Base-by-base conservation (phyloP, 2,113 vertebrate genomes). In the Ranitomeya variabilis region DNA sequence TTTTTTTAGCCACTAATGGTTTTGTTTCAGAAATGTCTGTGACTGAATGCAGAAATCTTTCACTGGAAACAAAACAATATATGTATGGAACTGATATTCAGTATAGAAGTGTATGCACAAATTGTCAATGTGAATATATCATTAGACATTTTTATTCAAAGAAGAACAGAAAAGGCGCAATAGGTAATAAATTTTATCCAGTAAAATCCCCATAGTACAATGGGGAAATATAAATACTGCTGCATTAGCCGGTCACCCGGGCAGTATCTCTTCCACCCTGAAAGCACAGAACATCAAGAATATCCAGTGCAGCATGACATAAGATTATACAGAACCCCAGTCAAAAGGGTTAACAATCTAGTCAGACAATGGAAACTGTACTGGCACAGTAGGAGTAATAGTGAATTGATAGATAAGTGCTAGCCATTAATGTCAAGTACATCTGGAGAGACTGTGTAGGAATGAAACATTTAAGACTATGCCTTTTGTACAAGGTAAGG, bases 371-470 rank as follows among this genome's bases (percentile, higher is more conserved):
- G 23, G 84, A 57, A 86, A 86, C 23, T 76, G 18, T 73, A 74
- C 54, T 13, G 69, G 26, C 84, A 45, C 83, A 85, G 83, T 85
- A 85, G 83, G 83, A 85, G 84, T 86, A 74, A 76, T 60, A 86
- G 54, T 85, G 83, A 57, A 86, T 86, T 73, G 67, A 86, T 76
- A 37, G 69, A 86, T 76, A 86, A 86, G 84, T 86, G 69, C 84
- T 45, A 86, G 84, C 71, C 84, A 86, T 86, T 86, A 86, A 86
- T 86, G 84, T 86, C 84, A 86, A 86, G 84, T 86, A 51, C 51
- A 76, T 86, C 69, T 86, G 84, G 71, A 86, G 83, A 74, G 84
- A 74, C 84, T 59, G 84, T 76, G 84, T 86, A 85, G 69, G 67
- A 69, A 74, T 85, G 55, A 74, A 85, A 60, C 67, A 85, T 59